phyloP scores from a whole-genome alignment of 2,797 vertebrate species.

The Merluccius polli region DNA sequence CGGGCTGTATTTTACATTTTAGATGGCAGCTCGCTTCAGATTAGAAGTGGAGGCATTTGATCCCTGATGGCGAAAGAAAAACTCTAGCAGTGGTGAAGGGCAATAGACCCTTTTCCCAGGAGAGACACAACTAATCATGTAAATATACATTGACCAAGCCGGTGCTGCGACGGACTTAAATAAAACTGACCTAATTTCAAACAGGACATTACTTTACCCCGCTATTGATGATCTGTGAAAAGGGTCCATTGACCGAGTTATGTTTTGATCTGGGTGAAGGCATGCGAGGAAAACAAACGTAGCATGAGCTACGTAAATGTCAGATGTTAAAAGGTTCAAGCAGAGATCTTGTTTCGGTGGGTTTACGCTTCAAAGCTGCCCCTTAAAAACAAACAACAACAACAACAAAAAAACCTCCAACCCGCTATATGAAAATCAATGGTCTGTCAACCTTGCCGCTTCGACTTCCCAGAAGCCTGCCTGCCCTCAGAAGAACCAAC shows the following conservation, averaged over 20 bases:
- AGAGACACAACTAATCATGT: too few species aligned
- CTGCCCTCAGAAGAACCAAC: background rate
- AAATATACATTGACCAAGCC: too few species aligned
- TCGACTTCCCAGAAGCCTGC: background rate
- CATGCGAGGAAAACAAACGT: constrained; percentile 31
- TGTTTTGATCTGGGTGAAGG: constrained; percentile 41
- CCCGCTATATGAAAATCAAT: constrained; percentile 7
- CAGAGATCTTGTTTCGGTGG: background rate
- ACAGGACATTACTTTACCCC: too few species aligned
- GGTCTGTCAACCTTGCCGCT: background rate
- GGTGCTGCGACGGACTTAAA: too few species aligned
- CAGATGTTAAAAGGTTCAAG: constrained; percentile 31
- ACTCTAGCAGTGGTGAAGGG: constrained; percentile 11
- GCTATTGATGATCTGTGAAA: too few species aligned
- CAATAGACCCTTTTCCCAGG: too few species aligned
- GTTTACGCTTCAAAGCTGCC: constrained; percentile 16
- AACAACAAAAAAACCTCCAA: background rate
- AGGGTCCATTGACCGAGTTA: constrained; percentile 21
- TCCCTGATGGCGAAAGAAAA: constrained; percentile 3
- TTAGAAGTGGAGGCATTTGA: constrained; percentile 21
- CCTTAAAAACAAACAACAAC: constrained; percentile 6
- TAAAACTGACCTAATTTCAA: too few species aligned
- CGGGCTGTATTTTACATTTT: too few species aligned
- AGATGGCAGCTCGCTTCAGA: too few species aligned
- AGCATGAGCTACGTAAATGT: constrained; percentile 41